Percentiles rank a stretch among this genome's conserved stretches.
phyloP scores from a whole-genome alignment of 35 echinoderm and acorn worm species.

The Anneissia japonica region DNA sequence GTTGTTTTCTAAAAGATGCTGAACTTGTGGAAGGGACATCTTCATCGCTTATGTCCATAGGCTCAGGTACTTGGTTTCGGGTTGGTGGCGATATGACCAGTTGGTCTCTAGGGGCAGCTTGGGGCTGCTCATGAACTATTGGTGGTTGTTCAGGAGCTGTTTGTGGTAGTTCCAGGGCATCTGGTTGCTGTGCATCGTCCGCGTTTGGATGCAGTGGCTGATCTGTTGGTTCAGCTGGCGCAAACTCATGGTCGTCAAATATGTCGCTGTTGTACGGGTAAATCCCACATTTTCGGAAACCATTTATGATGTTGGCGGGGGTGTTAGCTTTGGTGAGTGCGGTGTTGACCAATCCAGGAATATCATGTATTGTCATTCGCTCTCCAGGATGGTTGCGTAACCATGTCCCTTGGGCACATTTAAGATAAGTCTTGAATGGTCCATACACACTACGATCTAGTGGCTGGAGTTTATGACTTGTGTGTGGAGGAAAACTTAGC shows the following conservation, averaged over 20 bases:
- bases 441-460: background rate
- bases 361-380: slow-evolving; percentile 20
- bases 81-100: too few relatives aligned
- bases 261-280: slow-evolving; percentile 10
- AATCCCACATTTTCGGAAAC: background rate
- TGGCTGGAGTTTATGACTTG: background rate
- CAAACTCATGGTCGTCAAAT: slow-evolving; percentile 7
- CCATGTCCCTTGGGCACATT: background rate
- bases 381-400: background rate
- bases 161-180: background rate
- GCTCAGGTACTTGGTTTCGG: too few relatives aligned
- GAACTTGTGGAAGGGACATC: too few relatives aligned
- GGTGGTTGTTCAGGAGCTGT: background rate
- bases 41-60: too few relatives aligned
- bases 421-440: background rate
- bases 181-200: background rate
- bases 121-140: background rate
- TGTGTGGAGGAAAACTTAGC: background rate
- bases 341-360: background rate
- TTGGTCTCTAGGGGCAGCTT: too few relatives aligned
- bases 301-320: slow-evolving; percentile 8
- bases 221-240: background rate
- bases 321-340: background rate
- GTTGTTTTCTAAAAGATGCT: too few relatives aligned
- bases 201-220: background rate